Percentiles rank a stretch among this genome's conserved stretches.
Evolutionary conservation across 1,140 invertebrate genomes (phyloP).

Genomic region (Pogonus chalceus): DNA sequence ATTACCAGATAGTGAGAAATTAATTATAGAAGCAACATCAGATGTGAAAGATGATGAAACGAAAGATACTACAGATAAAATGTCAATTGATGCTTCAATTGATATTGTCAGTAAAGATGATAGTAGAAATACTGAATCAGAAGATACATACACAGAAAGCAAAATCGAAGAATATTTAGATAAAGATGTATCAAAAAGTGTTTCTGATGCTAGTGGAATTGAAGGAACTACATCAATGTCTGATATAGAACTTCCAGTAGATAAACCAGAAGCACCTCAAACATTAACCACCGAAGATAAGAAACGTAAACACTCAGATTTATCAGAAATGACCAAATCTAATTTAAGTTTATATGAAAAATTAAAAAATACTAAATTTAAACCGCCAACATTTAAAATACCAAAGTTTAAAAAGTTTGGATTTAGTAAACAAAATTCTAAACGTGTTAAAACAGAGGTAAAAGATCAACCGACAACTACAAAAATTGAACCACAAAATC

Average conservation of each 20-base stretch:
- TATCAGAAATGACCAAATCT: background rate
- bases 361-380: background rate
- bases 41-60: background rate
- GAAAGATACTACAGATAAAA: background rate
- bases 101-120: background rate
- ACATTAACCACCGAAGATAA: background rate
- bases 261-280: background rate
- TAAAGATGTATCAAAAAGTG: constrained; percentile 19
- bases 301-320: background rate
- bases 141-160: constrained; percentile 26
- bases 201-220: background rate
- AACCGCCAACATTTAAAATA: background rate
- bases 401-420: background rate
- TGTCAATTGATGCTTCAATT: background rate
- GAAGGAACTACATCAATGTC: background rate
- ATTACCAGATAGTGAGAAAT: background rate
- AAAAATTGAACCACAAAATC: constrained; percentile 5
- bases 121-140: constrained; percentile 20
- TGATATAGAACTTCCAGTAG: background rate
- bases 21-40: background rate
- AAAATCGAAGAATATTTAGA: constrained; percentile 33
- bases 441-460: background rate
- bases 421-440: constrained; percentile 9
- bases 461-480: constrained; percentile 6
- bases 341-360: constrained; percentile 1